phyloP scores from a whole-genome alignment of 2,797 vertebrate species.

The Rhinatrema bivittatum region DNA sequence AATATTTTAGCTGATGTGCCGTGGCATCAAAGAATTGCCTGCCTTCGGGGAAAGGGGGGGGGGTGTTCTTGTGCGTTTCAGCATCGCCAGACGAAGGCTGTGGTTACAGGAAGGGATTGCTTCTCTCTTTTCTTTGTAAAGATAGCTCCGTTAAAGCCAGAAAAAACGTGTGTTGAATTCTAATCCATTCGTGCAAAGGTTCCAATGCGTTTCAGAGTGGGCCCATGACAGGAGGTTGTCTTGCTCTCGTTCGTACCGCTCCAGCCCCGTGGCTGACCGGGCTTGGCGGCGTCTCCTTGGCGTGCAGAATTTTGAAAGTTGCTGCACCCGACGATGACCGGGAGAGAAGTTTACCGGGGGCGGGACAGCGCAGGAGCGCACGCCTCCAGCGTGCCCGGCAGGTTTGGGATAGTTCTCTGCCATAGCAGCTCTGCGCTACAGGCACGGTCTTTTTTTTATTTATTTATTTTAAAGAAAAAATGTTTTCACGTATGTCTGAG shows the following conservation, averaged over 20 bases:
- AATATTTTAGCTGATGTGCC: slow-evolving; percentile 13
- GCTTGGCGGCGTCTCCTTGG: neutral
- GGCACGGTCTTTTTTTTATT: slow-evolving; percentile 4
- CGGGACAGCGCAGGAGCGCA: neutral
- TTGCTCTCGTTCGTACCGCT: neutral
- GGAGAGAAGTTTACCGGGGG: accelerated
- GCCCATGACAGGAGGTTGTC: neutral
- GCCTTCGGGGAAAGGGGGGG: slow-evolving; percentile 1
- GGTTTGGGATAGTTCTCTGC: neutral
- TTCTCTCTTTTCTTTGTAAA: slow-evolving; percentile 16
- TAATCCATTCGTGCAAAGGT: slow-evolving; percentile 11
- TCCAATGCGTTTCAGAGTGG: slow-evolving; percentile 1
- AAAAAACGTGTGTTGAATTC: slow-evolving; percentile 23
- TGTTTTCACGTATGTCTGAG: too few relatives aligned
- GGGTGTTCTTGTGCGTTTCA: slow-evolving; percentile 4
- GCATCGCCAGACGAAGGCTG: slow-evolving; percentile 16
- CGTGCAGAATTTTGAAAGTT: neutral
- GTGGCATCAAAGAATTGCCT: slow-evolving; percentile 16
- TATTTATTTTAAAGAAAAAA: too few relatives aligned
- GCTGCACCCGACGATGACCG: neutral
- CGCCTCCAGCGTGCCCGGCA: accelerated
- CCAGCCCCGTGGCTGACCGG: neutral
- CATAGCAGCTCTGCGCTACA: neutral
- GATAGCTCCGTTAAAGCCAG: slow-evolving; percentile 9
- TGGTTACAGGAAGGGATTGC: neutral